Evolutionary conservation across 2,113 vertebrate species (phyloP), one percentile per base, ranked within the genome.

Genomic region (Lonchura striata): DNA sequence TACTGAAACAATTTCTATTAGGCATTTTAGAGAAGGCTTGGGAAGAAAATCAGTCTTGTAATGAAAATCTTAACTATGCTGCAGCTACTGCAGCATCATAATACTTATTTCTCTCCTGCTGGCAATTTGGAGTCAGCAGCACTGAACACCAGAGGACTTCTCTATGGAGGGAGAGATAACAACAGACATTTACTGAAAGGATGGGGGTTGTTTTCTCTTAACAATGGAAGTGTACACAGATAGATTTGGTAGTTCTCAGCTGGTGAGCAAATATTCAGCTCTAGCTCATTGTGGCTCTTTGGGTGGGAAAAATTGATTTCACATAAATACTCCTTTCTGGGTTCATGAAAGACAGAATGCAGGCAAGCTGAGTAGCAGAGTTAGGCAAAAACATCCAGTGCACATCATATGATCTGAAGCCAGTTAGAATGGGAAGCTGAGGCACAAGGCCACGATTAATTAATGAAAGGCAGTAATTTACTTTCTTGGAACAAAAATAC

Each of bases 11-110:
- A 83, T 39, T 80, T 88, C 44, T 81, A 92, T 53, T 64, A 84
- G 24, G 20, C 28, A 53, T 71, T 96, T 92, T 52, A 33, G n/a
- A 77, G 20, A 30, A 18, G 15, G 28, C 37, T 64, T 76, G 39
- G 52, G 77, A 87, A 91, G 49, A 95, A 94, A 95, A 90, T 94
- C 57, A 69, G 66, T 59, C 76, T 72, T 69, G 41, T 86, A 96
- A 94, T 83, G 81, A 92, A 93, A 94, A 81, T 49, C 54, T 63
- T 87, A 95, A 91, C 85, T 61, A 33, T 24, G 33, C 50, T 53
- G 50, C 64, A 93, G 82, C 53, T 87, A 59, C n/a, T 92, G 53
- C 66, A 86, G 86, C 80, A 59, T 59, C 39, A 39, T 76, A 91
- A 60, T 37, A 83, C 70, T 61, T 37, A 81, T 86, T 91, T 88